Conservation (phyloP, 1,140 invertebrate species). For the Drosophila albomicans region DNA sequence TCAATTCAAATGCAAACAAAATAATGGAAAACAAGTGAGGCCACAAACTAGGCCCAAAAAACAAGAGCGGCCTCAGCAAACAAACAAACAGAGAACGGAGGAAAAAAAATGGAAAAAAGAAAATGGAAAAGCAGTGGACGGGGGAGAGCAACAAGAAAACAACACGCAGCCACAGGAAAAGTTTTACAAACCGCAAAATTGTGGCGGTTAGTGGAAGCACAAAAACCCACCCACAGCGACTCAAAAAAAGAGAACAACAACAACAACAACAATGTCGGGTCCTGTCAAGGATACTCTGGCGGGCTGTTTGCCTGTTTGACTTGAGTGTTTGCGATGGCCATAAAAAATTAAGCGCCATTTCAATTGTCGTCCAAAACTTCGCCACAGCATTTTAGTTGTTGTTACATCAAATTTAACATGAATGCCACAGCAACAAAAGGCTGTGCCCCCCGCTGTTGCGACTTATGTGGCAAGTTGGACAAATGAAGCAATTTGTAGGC, state of each 20-base stretch:
- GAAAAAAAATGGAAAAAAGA: conserved; percentile 2
- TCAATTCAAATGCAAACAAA: conserved; percentile 83
- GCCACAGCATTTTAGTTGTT: conserved; percentile 45
- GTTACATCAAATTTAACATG: conserved; percentile 75
- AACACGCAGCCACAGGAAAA: conserved; percentile 58
- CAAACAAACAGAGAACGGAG: conserved; percentile 29
- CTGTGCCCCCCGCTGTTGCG: neutral
- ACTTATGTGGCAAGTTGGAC: conserved; percentile 25
- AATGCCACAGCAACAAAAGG: conserved; percentile 20
- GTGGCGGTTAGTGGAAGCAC: conserved; percentile 72
- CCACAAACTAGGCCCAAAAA: conserved; percentile 45
- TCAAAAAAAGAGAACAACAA: neutral
- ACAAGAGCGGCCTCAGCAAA: conserved; percentile 46
- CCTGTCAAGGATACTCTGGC: conserved; percentile 69
- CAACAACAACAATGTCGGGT: conserved; percentile 16
- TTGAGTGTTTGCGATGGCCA: conserved; percentile 78
- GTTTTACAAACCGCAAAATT: conserved; percentile 81
- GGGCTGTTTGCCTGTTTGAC: conserved; percentile 65
- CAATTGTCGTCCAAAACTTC: conserved; percentile 62
- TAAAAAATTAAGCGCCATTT: conserved; percentile 81
- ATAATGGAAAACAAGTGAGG: conserved; percentile 77
- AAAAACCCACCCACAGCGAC: conserved; percentile 19
- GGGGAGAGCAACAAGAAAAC: conserved; percentile 21
- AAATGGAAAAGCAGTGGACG: conserved; percentile 12
- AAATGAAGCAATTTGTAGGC: conserved; percentile 79